Conservation (phyloP, 2,797 vertebrate species). For the Rhabdophis nuchalis region DNA sequence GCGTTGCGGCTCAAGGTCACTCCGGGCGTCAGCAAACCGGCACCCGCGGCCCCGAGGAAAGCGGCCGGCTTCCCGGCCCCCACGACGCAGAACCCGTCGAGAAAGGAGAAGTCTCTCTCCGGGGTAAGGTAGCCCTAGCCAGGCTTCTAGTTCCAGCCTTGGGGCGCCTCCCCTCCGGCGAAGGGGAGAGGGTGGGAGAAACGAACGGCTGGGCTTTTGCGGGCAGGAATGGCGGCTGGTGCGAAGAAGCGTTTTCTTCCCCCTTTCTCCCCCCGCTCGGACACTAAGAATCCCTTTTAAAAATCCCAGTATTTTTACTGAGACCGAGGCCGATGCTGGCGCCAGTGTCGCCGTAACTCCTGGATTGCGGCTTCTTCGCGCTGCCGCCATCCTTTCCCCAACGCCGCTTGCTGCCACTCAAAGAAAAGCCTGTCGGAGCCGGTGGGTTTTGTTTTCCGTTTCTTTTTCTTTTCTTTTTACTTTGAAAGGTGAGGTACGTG, state of each 20-base stretch:
- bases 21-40: background rate
- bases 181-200: fast-evolving
- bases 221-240: conserved; percentile 11
- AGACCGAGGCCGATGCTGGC: background rate
- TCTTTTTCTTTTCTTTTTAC: background rate
- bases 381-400: background rate
- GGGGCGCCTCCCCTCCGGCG: fast-evolving
- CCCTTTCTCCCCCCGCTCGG: fast-evolving
- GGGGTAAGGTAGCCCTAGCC: background rate
- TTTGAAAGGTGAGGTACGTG: background rate
- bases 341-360: background rate
- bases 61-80: too few species aligned
- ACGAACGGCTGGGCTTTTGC: background rate
- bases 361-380: background rate
- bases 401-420: background rate
- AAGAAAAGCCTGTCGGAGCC: background rate
- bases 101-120: background rate
- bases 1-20: conserved; percentile 11
- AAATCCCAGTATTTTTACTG: too few species aligned
- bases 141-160: background rate
- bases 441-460: background rate
- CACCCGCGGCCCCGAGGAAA: background rate
- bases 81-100: background rate
- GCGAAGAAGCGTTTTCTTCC: background rate
- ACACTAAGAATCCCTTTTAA: too few species aligned